Conservation (phyloP, 2,888 invertebrate genomes). For the Clepsis dumicolana region DNA sequence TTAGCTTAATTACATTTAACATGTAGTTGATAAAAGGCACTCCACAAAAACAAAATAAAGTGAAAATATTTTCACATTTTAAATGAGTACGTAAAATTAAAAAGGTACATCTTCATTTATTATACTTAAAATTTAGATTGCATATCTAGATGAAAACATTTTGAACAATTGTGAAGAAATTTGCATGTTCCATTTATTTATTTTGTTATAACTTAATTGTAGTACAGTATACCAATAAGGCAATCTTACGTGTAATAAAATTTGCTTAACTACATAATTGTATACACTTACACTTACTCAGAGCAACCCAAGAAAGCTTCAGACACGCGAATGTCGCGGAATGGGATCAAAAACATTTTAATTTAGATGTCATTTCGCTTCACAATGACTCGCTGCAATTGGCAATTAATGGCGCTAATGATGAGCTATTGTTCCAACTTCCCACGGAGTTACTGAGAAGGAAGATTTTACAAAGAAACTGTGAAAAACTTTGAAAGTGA, state of each 20-base stretch:
- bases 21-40: too few species aligned
- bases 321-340: slow-evolving; percentile 7
- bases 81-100: background rate
- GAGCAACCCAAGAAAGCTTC: slow-evolving; percentile 18
- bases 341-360: slow-evolving; percentile 56
- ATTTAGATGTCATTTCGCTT: slow-evolving; percentile 59
- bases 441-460: slow-evolving; percentile 34
- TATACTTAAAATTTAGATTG: background rate
- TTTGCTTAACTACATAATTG: background rate
- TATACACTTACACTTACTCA: background rate
- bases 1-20: too few species aligned
- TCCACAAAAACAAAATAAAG: background rate
- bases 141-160: background rate
- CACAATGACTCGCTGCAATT: slow-evolving; percentile 54
- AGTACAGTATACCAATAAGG: background rate
- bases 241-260: background rate
- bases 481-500: slow-evolving; percentile 39
- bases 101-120: background rate
- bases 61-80: background rate
- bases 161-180: background rate
- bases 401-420: slow-evolving; percentile 57
- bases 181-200: background rate
- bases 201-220: background rate
- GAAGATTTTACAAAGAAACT: slow-evolving; percentile 37
- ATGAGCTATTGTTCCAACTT: slow-evolving; percentile 59